phyloP scores from a whole-genome alignment of 30 jellyfish, hydroid and myxozoan species.

The Aurelia aurita region DNA sequence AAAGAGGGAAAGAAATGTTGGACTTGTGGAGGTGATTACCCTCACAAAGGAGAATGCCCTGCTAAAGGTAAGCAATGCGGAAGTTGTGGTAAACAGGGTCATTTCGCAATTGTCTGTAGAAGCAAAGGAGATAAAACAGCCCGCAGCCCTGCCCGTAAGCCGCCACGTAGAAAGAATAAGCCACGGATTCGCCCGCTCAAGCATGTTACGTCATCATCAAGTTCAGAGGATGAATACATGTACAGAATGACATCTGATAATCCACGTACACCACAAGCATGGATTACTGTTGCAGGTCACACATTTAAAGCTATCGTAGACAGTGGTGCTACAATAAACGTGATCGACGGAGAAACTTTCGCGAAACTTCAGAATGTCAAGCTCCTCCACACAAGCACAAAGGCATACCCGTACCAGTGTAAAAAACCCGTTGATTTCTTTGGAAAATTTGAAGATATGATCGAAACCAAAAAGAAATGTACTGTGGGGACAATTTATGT shows the following conservation, averaged over 20 bases:
- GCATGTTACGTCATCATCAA: background rate
- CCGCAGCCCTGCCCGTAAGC: slow-evolving; percentile 11
- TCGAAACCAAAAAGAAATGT: no score
- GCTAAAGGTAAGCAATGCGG: no score
- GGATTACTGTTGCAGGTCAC: slow-evolving; percentile 41
- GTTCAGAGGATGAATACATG: slow-evolving; percentile 26
- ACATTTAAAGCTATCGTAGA: slow-evolving; percentile 18
- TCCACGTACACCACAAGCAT: slow-evolving; percentile 37
- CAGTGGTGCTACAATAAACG: no score
- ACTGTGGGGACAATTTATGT: slow-evolving; percentile 50
- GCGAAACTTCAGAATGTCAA: no score
- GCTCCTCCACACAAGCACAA: no score
- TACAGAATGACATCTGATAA: slow-evolving; percentile 17
- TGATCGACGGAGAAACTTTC: no score
- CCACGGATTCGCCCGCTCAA: background rate
- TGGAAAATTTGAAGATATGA: no score
- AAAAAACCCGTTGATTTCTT: no score
- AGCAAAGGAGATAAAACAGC: background rate
- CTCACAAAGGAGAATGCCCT: no score
- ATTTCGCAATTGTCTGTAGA: background rate
- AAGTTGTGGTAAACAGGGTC: slow-evolving; percentile 16
- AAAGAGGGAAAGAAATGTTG: no score
- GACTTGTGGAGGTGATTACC: no score
- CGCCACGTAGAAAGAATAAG: slow-evolving; percentile 3
- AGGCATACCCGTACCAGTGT: no score